A percentile compares a stretch with the other conserved stretches of the same genome.
Evolutionary conservation across 2,797 vertebrate genomes (phyloP).

Genomic region (Sebastolobus alascanus): DNA sequence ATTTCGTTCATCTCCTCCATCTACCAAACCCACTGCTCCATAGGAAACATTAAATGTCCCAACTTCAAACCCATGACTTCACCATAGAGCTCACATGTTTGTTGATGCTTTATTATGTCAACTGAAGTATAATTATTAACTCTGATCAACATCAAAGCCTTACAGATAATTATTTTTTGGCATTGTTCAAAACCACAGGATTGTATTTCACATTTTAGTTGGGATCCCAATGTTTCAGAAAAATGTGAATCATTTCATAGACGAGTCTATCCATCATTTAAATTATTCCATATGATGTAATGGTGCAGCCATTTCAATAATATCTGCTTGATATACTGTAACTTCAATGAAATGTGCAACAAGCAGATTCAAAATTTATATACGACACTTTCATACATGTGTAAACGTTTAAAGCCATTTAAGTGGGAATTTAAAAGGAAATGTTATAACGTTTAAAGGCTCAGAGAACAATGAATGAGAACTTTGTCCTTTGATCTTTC

Average conservation of each 20-base stretch:
- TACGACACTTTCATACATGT: not conserved
- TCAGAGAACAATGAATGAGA: not conserved
- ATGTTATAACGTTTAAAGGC: not conserved
- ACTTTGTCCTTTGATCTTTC: not conserved
- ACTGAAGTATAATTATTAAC: slow-evolving; percentile 23
- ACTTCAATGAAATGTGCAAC: not conserved
- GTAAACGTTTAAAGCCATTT: not conserved
- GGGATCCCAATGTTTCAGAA: not conserved
- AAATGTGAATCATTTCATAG: not conserved
- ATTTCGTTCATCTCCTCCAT: slow-evolving; percentile 28
- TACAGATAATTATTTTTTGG: slow-evolving; percentile 11
- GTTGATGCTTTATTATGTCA: slow-evolving; percentile 20
- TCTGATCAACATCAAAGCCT: slow-evolving; percentile 42
- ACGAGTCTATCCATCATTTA: not conserved
- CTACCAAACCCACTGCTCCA: not conserved
- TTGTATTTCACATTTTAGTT: not conserved
- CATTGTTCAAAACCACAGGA: slow-evolving; percentile 12
- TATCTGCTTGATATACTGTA: not conserved
- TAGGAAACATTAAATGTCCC: slow-evolving; percentile 1
- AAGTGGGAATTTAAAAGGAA: slow-evolving; percentile 2
- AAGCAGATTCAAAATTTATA: not conserved
- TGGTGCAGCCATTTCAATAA: slow-evolving; percentile 3
- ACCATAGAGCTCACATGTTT: slow-evolving; percentile 4
- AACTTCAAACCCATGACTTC: slow-evolving; percentile 14
- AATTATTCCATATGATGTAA: slow-evolving; percentile 15